Conservation (phyloP, 2,113 vertebrate genomes). For the Geococcyx californianus region DNA sequence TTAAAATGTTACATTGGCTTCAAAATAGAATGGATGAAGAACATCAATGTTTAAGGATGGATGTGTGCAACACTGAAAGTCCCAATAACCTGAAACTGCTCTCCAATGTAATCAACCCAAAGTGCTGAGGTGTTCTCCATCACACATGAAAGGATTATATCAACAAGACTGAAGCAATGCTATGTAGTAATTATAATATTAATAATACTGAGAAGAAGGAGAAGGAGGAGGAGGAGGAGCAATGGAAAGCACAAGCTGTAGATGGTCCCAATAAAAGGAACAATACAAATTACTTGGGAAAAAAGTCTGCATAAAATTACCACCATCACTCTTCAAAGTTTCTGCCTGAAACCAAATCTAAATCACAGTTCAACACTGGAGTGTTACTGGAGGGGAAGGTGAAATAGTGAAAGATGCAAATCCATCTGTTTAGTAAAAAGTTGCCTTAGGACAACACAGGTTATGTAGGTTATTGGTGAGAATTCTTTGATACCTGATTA, state of each 20-base stretch:
- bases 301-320: conserved; percentile 37
- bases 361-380: neutral
- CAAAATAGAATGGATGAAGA: neutral
- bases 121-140: neutral
- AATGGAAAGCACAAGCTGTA: neutral
- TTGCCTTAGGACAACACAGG: conserved; percentile 35
- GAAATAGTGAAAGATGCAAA: conserved; percentile 3
- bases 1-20: conserved; percentile 1
- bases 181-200: no score
- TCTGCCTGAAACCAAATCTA: conserved; percentile 28
- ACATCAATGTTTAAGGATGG: neutral
- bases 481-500: conserved; percentile 3
- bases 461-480: neutral
- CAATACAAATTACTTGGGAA: neutral
- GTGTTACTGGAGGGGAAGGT: neutral
- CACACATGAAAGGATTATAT: neutral
- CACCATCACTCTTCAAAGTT: conserved; percentile 3
- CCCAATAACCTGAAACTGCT: neutral
- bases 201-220: no score
- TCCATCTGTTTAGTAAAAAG: neutral
- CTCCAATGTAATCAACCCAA: neutral
- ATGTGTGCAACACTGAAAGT: neutral
- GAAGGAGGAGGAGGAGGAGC: no score
- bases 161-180: neutral
- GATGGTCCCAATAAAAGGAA: neutral